Evolutionary conservation across 2,797 vertebrate species (phyloP).

Genomic region (Syngnathus rostellatus): DNA sequence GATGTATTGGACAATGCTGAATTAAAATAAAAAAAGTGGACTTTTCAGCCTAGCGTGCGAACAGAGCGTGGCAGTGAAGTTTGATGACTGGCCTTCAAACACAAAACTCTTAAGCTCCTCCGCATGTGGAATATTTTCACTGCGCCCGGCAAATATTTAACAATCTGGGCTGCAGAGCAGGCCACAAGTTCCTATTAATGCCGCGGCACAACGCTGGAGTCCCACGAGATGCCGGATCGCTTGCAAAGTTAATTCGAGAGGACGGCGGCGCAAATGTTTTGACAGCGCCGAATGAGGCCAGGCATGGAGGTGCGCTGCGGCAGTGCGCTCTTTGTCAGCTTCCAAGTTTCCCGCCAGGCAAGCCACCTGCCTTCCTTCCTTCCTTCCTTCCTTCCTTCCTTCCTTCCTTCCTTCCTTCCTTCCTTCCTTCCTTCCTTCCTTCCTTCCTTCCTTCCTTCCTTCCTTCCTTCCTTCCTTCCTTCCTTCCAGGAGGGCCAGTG

Average conservation of each 20-base stretch:
- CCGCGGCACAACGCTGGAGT: neutral
- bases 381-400: too few relatives aligned
- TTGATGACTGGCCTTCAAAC: neutral
- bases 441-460: neutral
- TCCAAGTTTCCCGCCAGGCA: neutral
- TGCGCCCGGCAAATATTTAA: neutral
- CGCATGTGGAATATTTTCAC: neutral
- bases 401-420: too few relatives aligned
- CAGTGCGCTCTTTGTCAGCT: neutral
- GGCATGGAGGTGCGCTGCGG: neutral
- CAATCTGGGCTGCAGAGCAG: neutral
- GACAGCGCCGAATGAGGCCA: neutral
- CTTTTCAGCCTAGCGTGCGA: neutral
- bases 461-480: neutral
- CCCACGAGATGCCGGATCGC: neutral
- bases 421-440: too few relatives aligned
- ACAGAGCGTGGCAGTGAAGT: neutral
- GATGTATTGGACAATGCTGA: neutral
- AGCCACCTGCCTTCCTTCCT: neutral
- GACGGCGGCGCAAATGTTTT: constrained; percentile 2
- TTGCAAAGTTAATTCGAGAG: neutral
- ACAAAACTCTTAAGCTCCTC: neutral
- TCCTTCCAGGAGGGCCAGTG: neutral
- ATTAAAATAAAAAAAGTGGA: neutral
- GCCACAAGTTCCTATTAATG: neutral